Conservation (phyloP, 2,888 invertebrate genomes). For the Drosophila barbarae region DNA sequence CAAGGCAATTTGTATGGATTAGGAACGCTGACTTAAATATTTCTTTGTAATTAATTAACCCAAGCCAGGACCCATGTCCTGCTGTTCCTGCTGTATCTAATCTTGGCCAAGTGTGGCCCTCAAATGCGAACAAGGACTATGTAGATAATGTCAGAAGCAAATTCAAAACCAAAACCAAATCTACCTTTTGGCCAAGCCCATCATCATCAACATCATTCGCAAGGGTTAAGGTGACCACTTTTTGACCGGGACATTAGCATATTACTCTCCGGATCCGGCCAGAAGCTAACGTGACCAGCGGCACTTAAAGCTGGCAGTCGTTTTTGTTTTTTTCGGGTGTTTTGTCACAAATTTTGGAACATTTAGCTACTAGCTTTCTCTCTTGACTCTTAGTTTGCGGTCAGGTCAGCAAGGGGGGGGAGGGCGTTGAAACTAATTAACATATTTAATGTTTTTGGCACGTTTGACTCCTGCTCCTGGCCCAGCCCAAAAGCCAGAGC, state of each 20-base stretch:
- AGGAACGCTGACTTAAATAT: background rate
- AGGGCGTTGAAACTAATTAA: conserved; percentile 77
- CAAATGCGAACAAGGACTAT: conserved; percentile 64
- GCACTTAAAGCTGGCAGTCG: conserved; percentile 55
- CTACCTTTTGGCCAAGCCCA: conserved; percentile 37
- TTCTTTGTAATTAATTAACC: background rate
- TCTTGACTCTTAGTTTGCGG: conserved; percentile 14
- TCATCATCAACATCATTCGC: conserved; percentile 14
- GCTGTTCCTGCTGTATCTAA: conserved; percentile 5
- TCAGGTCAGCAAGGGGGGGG: conserved; percentile 4
- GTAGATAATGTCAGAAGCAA: conserved; percentile 58
- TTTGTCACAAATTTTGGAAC: conserved; percentile 43
- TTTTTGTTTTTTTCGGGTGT: conserved; percentile 26
- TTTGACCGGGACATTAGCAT: conserved; percentile 63
- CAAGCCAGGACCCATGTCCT: background rate
- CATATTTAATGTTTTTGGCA: conserved; percentile 79
- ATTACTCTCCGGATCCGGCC: conserved; percentile 39
- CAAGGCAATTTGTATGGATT: background rate
- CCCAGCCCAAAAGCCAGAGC: conserved; percentile 41
- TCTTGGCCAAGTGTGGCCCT: conserved; percentile 61
- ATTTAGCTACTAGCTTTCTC: conserved; percentile 37
- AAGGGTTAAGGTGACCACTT: conserved; percentile 16
- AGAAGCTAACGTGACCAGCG: conserved; percentile 61
- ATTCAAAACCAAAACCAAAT: conserved; percentile 7
- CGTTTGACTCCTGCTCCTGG: conserved; percentile 62